Conservation (phyloP, 2,113 vertebrate species). For the Lampris incognitus region DNA sequence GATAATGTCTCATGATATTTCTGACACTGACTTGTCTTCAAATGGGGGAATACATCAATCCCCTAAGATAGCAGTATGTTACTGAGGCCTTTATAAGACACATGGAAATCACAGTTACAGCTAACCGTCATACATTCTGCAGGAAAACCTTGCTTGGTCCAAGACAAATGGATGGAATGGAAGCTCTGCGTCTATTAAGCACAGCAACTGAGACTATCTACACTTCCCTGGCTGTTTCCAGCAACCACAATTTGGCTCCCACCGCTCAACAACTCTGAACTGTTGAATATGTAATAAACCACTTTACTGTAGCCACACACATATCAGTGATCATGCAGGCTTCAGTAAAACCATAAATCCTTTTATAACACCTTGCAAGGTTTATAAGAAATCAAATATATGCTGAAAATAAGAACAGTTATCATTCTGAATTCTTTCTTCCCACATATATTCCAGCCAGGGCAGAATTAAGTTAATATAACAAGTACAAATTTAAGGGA, state of each 20-base stretch:
- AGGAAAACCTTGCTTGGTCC: neutral
- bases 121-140: neutral
- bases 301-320: constrained; percentile 18
- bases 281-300: constrained; percentile 42
- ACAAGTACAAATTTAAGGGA: constrained; percentile 48
- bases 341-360: constrained; percentile 44
- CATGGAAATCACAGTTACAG: constrained; percentile 18
- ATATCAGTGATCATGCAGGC: neutral
- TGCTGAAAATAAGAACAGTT: constrained; percentile 58
- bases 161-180: neutral
- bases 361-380: constrained; percentile 55
- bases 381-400: constrained; percentile 65
- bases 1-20: constrained; percentile 52
- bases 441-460: constrained; percentile 57
- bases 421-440: constrained; percentile 52
- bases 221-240: constrained; percentile 22
- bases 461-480: constrained; percentile 60
- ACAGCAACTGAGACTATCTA: neutral
- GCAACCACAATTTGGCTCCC: constrained; percentile 17
- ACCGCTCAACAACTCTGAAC: neutral
- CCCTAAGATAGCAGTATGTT: constrained; percentile 25
- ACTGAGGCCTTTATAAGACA: constrained; percentile 2
- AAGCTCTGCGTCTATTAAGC: neutral
- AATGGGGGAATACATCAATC: constrained; percentile 49
- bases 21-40: constrained; percentile 39